Base-by-base conservation (phyloP, 2,888 invertebrate genomes). In the Brachyptera risi region DNA sequence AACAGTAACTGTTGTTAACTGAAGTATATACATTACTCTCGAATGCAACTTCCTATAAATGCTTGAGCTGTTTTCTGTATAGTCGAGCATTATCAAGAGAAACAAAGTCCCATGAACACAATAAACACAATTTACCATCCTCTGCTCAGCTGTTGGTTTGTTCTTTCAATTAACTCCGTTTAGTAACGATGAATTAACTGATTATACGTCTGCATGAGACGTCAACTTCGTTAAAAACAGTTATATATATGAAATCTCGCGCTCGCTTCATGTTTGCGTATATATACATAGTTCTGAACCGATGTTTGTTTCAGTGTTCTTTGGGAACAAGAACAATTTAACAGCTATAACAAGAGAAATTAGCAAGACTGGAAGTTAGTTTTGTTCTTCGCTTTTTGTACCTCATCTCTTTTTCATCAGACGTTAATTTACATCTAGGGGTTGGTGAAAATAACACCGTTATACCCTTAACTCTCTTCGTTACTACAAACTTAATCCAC, bases 371-470 rank as follows among this genome's bases (percentile, higher is more conserved):
- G 31, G 50, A 51, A 51, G 50, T 51, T 51, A 17, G n/a, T 26
- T 26, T 27, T 17, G 3, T 5, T 51, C 50, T 13, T 17, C 27
- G 27, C 50, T 27, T 51, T 27, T 51, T 26, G n/a, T 7, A 17
- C 31, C n/a, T 19, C 5, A 31, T 19, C 42, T 31, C n/a, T n/a
- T n/a, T n/a, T n/a, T 3, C 31, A 26, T 26, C 26, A 51, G 50
- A 51, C 50, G 17, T 27, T 51, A 51, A 51, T 51, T 42, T 51
- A 13, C 50, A 51, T 24, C n/a, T 13, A 15, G 50, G 50, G n/a
- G 49, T 42, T 42, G 42, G 42, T 3, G 11, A 19, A 42, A 42
- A 21, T 19, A 42, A 42, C 11, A 19, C 2, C 21, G 42, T 42
- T 42, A n/a, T n/a, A n/a, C n/a, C n/a, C n/a, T n/a, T n/a, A n/a